Percentiles rank a stretch among this genome's conserved stretches.
Evolutionary conservation across 2,113 vertebrate genomes (phyloP).

Genomic region (Phalacrocorax carbo): DNA sequence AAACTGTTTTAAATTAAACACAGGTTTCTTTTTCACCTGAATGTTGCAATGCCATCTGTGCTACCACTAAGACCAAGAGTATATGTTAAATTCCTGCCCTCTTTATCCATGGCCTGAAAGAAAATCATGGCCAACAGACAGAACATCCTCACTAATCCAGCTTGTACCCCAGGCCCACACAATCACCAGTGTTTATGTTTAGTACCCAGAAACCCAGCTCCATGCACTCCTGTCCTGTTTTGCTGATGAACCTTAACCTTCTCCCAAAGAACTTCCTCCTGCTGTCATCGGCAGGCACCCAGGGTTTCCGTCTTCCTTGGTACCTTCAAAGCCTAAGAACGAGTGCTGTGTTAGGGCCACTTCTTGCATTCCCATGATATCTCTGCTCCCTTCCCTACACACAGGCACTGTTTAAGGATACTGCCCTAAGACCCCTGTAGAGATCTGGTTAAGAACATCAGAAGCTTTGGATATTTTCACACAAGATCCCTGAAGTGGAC

Average conservation of each 20-base stretch:
- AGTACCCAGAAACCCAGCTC: neutral
- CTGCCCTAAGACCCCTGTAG: neutral
- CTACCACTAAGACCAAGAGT: neutral
- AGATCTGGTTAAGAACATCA: neutral
- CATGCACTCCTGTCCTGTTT: neutral
- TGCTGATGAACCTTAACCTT: neutral
- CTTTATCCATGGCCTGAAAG: neutral
- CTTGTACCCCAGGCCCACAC: neutral
- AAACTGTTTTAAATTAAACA: neutral
- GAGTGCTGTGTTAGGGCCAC: neutral
- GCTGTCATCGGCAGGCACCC: fast-evolving
- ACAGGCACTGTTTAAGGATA: neutral
- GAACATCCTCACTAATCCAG: neutral
- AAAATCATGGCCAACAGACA: neutral
- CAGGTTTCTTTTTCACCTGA: neutral
- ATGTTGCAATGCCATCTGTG: neutral
- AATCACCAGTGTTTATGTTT: neutral
- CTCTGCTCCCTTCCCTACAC: neutral
- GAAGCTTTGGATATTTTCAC: neutral
- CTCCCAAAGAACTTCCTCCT: neutral
- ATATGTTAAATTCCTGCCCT: neutral
- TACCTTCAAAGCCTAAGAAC: neutral
- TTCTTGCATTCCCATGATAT: neutral
- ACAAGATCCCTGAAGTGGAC: neutral
- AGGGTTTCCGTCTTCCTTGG: neutral